Evolutionary conservation across 2,797 vertebrate genomes (phyloP).

Genomic region (Squalus acanthias): DNA sequence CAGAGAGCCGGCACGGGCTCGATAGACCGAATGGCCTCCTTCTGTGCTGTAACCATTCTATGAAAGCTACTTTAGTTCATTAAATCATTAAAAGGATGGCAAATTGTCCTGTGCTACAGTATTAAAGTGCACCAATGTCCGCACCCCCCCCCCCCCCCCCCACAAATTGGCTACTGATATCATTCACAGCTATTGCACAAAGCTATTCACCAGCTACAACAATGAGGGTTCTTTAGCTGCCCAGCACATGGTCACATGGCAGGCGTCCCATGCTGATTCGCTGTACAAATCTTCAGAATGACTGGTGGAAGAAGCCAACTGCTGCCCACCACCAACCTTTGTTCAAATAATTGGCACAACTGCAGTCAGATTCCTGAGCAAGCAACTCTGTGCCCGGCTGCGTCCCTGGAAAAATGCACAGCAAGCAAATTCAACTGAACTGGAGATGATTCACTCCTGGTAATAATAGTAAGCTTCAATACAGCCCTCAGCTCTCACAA

Average conservation of each 20-base stretch:
- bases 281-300: neutral
- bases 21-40: too few relatives aligned
- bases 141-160: too few relatives aligned
- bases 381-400: neutral
- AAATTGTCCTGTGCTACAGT: neutral
- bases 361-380: neutral
- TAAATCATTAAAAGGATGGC: neutral
- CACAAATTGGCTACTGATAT: neutral
- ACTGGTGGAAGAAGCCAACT: slow-evolving; percentile 8
- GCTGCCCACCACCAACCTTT: neutral
- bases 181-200: neutral
- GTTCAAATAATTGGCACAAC: neutral
- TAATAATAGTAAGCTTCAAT: neutral
- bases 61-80: neutral
- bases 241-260: slow-evolving; percentile 21
- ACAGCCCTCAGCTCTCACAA: neutral
- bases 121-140: neutral
- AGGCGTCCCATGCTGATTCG: neutral
- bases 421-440: neutral
- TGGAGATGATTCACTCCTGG: neutral
- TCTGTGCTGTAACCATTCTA: too few relatives aligned
- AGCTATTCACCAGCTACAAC: neutral
- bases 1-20: too few relatives aligned
- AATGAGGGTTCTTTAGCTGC: neutral
- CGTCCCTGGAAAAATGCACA: neutral